A percentile compares a stretch with the other conserved stretches of the same genome.
Conservation (phyloP, 1,140 invertebrate species). For the Zophobas morio region DNA sequence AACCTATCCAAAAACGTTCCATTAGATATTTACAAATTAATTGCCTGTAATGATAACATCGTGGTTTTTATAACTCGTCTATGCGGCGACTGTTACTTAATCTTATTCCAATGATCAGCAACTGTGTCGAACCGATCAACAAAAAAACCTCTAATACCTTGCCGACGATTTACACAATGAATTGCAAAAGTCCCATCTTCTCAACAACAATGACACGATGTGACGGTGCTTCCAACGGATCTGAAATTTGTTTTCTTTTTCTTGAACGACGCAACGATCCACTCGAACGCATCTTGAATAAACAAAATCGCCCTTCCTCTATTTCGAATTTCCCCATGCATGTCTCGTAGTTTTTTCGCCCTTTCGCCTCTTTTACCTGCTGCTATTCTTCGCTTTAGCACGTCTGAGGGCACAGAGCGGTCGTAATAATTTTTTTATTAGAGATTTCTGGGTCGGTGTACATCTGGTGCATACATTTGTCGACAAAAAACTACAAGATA, state of each 20-base stretch:
- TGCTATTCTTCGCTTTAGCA: no score
- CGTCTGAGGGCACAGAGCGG: no score
- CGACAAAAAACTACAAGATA: no score
- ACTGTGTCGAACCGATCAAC: conserved; percentile 11
- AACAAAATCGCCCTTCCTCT: conserved; percentile 31
- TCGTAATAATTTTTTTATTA: no score
- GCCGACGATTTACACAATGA: conserved; percentile 23
- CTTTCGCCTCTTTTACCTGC: not conserved
- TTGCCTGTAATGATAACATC: not conserved
- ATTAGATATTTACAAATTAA: not conserved
- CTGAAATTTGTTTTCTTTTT: conserved; percentile 14
- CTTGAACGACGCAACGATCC: not conserved
- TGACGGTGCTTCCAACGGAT: conserved; percentile 29
- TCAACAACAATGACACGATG: not conserved
- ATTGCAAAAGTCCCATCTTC: conserved; percentile 28
- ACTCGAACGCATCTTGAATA: conserved; percentile 32
- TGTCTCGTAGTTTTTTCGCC: conserved; percentile 4
- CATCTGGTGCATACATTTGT: no score
- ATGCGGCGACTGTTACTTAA: not conserved
- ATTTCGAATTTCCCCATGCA: conserved; percentile 32
- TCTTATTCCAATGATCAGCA: conserved; percentile 5
- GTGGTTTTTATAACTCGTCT: not conserved
- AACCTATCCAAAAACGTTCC: no score
- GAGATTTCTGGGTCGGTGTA: no score
- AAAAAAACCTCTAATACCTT: not conserved